phyloP scores from a whole-genome alignment of 2,113 vertebrate species.

The Coreoperca whiteheadi region DNA sequence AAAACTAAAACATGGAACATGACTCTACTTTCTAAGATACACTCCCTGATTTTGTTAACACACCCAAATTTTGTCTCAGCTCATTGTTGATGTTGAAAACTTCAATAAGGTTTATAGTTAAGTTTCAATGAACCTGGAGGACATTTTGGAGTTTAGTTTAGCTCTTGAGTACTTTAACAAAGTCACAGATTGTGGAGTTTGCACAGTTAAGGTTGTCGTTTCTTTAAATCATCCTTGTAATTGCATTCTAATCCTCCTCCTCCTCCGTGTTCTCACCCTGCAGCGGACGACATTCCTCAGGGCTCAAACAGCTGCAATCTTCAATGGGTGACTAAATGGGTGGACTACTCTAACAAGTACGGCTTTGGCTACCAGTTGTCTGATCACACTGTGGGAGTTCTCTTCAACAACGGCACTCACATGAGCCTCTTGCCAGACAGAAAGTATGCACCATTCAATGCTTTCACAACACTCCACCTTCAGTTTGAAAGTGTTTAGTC shows the following conservation, averaged over 20 bases:
- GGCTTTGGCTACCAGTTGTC: constrained; percentile 99
- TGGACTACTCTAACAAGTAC: constrained; percentile 99
- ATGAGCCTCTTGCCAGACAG: constrained; percentile 98
- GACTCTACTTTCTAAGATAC: too few species aligned
- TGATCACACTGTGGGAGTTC: constrained; percentile 96
- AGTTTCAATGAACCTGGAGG: too few species aligned
- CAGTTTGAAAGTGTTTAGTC: constrained; percentile 38
- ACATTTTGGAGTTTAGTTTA: background rate
- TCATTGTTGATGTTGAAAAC: background rate
- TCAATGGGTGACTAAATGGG: constrained; percentile 99
- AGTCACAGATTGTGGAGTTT: background rate
- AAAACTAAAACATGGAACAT: too few species aligned
- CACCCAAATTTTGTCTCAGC: background rate
- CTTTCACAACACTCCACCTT: constrained; percentile 40
- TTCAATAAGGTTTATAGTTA: background rate
- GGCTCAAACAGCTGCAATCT: constrained; percentile 88
- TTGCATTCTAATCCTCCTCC: constrained; percentile 47
- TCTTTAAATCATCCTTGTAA: background rate
- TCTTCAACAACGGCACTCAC: constrained; percentile 98
- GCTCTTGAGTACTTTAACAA: background rate
- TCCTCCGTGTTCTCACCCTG: constrained; percentile 33
- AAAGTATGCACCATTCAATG: constrained; percentile 85
- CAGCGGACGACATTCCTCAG: constrained; percentile 90
- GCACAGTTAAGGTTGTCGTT: background rate
- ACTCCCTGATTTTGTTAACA: background rate